These are phyloP conservation scores for Campaea margaritaria DNA, from an alignment of 2,888 invertebrate genomes.

Conservation along the genomic window DNA sequence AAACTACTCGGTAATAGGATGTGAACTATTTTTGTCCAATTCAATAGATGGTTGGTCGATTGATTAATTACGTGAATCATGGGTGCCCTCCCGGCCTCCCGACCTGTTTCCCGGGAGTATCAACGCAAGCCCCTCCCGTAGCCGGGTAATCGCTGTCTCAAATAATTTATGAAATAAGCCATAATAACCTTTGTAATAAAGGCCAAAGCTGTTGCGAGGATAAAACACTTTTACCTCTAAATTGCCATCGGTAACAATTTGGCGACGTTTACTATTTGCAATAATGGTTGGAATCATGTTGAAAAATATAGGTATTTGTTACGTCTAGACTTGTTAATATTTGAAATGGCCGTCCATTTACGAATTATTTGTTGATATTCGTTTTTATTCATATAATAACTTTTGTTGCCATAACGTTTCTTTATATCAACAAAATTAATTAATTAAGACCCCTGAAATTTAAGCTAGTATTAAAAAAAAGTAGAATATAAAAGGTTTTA, in stretches of 20 bases:
- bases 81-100: slow-evolving; percentile 19
- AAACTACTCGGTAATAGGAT: slow-evolving; percentile 19
- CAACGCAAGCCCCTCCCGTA: slow-evolving; percentile 59
- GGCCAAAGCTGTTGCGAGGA: slow-evolving; percentile 58
- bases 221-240: slow-evolving; percentile 68
- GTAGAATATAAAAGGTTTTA: too few relatives aligned
- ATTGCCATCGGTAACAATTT: slow-evolving; percentile 59
- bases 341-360: too few relatives aligned
- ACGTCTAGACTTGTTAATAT: slow-evolving; percentile 10
- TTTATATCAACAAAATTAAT: too few relatives aligned
- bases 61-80: slow-evolving; percentile 39
- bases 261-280: slow-evolving; percentile 29
- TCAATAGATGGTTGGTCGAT: slow-evolving; percentile 30
- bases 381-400: too few relatives aligned
- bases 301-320: slow-evolving; percentile 13
- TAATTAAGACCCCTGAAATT: too few relatives aligned
- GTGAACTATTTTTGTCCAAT: slow-evolving; percentile 26
- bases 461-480: too few relatives aligned
- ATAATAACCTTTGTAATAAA: slow-evolving; percentile 78
- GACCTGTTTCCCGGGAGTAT: slow-evolving; percentile 39
- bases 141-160: slow-evolving; percentile 68
- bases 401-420: too few relatives aligned
- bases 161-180: slow-evolving; percentile 80
- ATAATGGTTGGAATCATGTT: slow-evolving; percentile 19
- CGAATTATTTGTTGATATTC: too few relatives aligned